phyloP scores from a whole-genome alignment of 2,113 vertebrate species.

The Chaenogobius annularis region DNA sequence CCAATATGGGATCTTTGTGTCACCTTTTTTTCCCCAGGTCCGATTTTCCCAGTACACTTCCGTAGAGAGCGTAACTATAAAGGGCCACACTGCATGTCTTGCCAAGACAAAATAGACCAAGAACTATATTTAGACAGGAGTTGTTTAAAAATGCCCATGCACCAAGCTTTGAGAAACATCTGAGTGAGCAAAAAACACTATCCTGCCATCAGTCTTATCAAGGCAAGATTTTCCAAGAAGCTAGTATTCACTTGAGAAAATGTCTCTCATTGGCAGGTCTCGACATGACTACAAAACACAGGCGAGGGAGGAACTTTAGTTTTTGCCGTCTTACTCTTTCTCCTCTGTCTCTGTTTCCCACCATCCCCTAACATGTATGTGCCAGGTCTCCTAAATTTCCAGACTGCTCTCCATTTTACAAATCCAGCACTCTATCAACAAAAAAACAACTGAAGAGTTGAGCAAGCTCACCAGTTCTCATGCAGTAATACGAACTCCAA shows the following conservation, averaged over 20 bases:
- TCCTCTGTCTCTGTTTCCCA: conserved; percentile 85
- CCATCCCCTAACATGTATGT: conserved; percentile 84
- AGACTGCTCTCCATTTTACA: conserved; percentile 94
- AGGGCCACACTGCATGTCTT: conserved; percentile 98
- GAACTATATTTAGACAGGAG: conserved; percentile 73
- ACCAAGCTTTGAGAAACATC: conserved; percentile 66
- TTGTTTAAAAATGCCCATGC: conserved; percentile 58
- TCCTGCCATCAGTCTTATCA: conserved; percentile 87
- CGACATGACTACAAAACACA: conserved; percentile 98
- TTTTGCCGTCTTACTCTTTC: conserved; percentile 78
- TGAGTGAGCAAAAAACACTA: conserved; percentile 67
- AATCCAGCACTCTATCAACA: conserved; percentile 75
- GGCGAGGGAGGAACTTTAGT: conserved; percentile 95
- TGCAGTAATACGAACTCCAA: conserved; percentile 66
- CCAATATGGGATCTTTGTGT: conserved; percentile 90
- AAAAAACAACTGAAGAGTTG: conserved; percentile 58
- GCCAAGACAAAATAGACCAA: conserved; percentile 96
- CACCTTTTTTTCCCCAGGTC: conserved; percentile 80
- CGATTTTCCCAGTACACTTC: conserved; percentile 86
- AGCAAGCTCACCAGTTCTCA: conserved; percentile 70
- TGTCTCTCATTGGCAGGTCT: conserved; percentile 99
- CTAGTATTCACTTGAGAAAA: conserved; percentile 98
- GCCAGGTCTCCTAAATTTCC: conserved; percentile 98
- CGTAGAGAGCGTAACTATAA: conserved; percentile 89
- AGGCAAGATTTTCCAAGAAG: conserved; percentile 99